Evolutionary conservation across 2,113 vertebrate genomes (phyloP).

Genomic region (Ellobius talpinus): DNA sequence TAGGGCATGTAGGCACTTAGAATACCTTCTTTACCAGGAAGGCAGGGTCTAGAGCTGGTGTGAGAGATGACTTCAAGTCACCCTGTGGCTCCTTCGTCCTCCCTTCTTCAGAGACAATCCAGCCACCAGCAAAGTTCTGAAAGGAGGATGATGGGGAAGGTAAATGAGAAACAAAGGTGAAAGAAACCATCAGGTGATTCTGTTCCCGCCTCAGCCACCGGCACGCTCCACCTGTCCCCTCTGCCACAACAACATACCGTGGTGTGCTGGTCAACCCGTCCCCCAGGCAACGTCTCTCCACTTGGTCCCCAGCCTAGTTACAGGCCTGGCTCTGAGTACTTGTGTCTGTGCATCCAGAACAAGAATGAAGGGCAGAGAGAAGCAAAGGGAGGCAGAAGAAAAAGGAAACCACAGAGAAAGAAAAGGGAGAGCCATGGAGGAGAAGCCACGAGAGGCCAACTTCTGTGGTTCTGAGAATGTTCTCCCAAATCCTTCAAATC

Average conservation of each 20-base stretch:
- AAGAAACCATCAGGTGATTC: not conserved
- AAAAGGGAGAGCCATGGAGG: not conserved
- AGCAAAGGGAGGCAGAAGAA: not conserved
- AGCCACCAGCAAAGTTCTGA: not conserved
- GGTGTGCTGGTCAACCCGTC: not conserved
- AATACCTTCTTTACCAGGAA: not conserved
- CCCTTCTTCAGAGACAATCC: not conserved
- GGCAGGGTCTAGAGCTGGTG: not conserved
- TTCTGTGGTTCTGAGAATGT: conserved; percentile 37
- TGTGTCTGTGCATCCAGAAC: not conserved
- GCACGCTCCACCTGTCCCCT: not conserved
- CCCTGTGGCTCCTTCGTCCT: not conserved
- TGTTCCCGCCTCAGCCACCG: not conserved
- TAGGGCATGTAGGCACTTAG: not conserved
- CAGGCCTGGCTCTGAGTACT: not conserved
- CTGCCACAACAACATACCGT: accelerated
- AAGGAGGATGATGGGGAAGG: not conserved
- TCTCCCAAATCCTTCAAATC: conserved; percentile 51
- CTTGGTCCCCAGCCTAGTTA: not conserved
- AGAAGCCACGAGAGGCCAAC: not conserved
- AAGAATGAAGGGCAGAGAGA: not conserved
- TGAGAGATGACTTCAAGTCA: not conserved
- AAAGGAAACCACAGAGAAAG: not conserved
- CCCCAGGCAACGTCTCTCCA: not conserved
- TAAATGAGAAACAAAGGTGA: not conserved